Evolutionary conservation across 1,140 invertebrate genomes (phyloP), one percentile per base, ranked within the genome.

Genomic region (Drosophila santomea): DNA sequence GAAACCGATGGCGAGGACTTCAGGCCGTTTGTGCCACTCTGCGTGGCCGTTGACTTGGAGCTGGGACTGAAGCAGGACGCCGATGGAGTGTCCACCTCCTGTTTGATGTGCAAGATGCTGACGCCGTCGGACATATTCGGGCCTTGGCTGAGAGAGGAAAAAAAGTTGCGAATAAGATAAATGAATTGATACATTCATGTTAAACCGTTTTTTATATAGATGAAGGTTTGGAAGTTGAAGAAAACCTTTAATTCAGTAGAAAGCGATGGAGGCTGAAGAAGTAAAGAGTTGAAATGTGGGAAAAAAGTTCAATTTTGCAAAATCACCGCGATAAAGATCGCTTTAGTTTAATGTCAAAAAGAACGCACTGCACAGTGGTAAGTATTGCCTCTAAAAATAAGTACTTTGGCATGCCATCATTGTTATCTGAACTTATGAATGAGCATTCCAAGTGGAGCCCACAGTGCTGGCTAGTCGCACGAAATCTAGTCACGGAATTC

Each of bases 1-100:
- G 95, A 96, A 15, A 94, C 95, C 7, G 96, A 96, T 38, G 92
- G 91, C 17, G 91, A 92, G 5, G 90, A 91, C 57, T 92, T 91
- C 76, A 90, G 80, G n/a, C 80, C 76, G 45, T 76, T 90, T 23
- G 64, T 82, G 48, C 64, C 66, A 43, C 79, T 79, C 28, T 78
- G 83, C 50, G 59, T 45, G 23, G 60, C 57, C 1, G 60, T 60
- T 23, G 85, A 55, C 38, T 90, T 88, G 20, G 90, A 82, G 17
- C 50, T 89, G n/a, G 91, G 91, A 81, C 91, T 92, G 48, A 75
- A 91, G 51, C 90, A 91, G 11, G 84, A 69, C 7, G 68, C 78
- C 8, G 90, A 90, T 25, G 80, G 77, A 43, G 90, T 88, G 55
- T 88, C 82, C 60, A 92, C 80, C 73, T 92, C 91, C 77, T 92